These are phyloP conservation scores for Amaurobius ferox DNA, from an alignment of 2,888 invertebrate genomes.

Conservation along the genomic window DNA sequence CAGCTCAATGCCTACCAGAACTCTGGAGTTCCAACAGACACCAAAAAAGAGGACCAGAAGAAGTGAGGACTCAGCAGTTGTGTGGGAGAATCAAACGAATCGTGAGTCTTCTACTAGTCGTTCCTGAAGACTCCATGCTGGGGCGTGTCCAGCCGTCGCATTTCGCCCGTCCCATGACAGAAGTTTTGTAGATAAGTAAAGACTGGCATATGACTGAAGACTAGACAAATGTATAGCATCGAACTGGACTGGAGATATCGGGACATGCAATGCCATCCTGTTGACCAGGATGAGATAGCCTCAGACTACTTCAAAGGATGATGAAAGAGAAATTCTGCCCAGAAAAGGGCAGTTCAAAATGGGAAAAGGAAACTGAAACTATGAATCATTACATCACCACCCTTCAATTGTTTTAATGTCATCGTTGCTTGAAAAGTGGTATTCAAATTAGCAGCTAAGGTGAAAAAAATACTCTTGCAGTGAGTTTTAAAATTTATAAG, in stretches of 20 bases:
- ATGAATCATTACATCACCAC: too few relatives aligned
- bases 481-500: too few relatives aligned
- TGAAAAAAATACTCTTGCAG: too few relatives aligned
- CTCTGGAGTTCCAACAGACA: slow-evolving; percentile 56
- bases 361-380: too few relatives aligned
- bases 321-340: too few relatives aligned
- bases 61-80: slow-evolving; percentile 25
- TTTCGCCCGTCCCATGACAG: not conserved
- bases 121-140: slow-evolving; percentile 37
- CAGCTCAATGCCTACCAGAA: slow-evolving; percentile 64
- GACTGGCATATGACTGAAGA: not conserved
- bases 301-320: too few relatives aligned
- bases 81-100: not conserved
- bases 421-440: too few relatives aligned
- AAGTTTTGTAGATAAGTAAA: slow-evolving; percentile 11
- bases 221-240: not conserved
- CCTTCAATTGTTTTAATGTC: too few relatives aligned
- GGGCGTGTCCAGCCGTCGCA: not conserved
- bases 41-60: slow-evolving; percentile 69
- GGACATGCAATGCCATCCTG: slow-evolving; percentile 21
- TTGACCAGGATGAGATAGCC: slow-evolving; percentile 33
- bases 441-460: too few relatives aligned
- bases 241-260: not conserved
- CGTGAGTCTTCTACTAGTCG: slow-evolving; percentile 63
- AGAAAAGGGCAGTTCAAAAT: too few relatives aligned